Percentiles rank a stretch among this genome's conserved stretches.
Conservation (phyloP, 2,888 invertebrate species). For the Suillia variegata region DNA sequence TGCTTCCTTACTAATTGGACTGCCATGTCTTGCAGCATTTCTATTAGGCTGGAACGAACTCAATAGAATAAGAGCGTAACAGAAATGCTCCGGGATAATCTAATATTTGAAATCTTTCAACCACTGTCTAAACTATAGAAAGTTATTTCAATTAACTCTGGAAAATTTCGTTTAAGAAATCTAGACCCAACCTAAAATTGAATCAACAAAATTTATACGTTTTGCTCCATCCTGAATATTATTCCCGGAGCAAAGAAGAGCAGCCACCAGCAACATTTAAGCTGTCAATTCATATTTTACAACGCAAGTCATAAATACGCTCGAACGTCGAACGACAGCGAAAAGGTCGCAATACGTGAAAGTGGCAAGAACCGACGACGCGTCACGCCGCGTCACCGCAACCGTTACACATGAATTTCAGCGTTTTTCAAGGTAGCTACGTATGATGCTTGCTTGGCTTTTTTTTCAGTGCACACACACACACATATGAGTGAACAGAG, state of each 20-base stretch:
- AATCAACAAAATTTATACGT: too few species aligned
- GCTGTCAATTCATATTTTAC: conserved; percentile 59
- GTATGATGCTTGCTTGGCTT: too few species aligned
- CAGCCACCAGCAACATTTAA: conserved; percentile 36
- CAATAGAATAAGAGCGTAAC: too few species aligned
- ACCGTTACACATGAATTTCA: neutral
- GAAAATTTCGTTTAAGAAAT: too few species aligned
- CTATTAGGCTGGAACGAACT: too few species aligned
- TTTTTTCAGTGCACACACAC: neutral
- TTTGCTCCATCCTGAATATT: conserved; percentile 19
- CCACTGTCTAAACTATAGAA: too few species aligned
- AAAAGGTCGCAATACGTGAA: neutral
- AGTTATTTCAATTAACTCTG: too few species aligned
- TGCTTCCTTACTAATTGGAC: conserved; percentile 50
- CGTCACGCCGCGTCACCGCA: neutral
- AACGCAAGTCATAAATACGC: conserved; percentile 56
- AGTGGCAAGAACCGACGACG: neutral
- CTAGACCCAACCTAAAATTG: too few species aligned
- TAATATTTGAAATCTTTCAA: too few species aligned
- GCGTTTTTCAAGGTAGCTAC: neutral
- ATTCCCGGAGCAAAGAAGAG: neutral
- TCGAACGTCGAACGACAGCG: conserved; percentile 18
- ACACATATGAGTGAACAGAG: neutral
- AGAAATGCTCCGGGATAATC: too few species aligned
- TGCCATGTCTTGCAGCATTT: conserved; percentile 26